Evolutionary conservation across 2,113 vertebrate species (phyloP).

Genomic region (Dicerorhinus sumatrensis): DNA sequence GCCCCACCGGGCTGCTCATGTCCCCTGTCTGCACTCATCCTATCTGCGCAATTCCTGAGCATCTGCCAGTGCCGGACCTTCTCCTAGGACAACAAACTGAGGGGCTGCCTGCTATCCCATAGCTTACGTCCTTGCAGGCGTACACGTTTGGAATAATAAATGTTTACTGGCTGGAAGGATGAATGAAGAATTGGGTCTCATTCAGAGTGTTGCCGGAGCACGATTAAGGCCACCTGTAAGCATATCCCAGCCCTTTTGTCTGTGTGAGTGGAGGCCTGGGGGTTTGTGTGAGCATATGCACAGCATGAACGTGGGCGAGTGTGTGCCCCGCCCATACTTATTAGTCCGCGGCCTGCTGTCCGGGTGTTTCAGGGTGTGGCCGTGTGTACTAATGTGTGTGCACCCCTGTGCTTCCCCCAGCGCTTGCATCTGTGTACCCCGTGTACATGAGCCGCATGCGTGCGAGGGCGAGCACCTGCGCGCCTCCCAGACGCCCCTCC

Average conservation of each 20-base stretch:
- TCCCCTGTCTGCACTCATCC: not conserved
- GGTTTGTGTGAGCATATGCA: fast-evolving
- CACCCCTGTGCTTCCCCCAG: fast-evolving
- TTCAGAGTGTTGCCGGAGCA: fast-evolving
- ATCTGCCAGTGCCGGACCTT: not conserved
- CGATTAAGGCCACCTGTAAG: not conserved
- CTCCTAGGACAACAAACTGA: not conserved
- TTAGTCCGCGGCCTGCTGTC: not conserved
- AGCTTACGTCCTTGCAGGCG: not conserved
- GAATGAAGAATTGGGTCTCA: not conserved
- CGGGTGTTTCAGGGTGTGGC: not conserved
- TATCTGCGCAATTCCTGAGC: not conserved
- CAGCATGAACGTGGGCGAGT: fast-evolving
- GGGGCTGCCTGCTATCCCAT: not conserved
- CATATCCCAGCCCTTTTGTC: not conserved
- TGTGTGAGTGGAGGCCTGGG: too few species aligned
- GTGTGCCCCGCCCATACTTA: fast-evolving
- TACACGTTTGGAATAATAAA: not conserved
- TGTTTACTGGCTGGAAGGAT: not conserved
- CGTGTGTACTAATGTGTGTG: fast-evolving
- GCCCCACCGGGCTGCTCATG: fast-evolving
- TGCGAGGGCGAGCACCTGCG: not conserved
- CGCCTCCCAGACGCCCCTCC: fast-evolving
- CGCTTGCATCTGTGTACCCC: fast-evolving
- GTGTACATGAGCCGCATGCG: fast-evolving